Base-by-base conservation (phyloP, 1,140 invertebrate species). In the Bombus sylvicola region DNA sequence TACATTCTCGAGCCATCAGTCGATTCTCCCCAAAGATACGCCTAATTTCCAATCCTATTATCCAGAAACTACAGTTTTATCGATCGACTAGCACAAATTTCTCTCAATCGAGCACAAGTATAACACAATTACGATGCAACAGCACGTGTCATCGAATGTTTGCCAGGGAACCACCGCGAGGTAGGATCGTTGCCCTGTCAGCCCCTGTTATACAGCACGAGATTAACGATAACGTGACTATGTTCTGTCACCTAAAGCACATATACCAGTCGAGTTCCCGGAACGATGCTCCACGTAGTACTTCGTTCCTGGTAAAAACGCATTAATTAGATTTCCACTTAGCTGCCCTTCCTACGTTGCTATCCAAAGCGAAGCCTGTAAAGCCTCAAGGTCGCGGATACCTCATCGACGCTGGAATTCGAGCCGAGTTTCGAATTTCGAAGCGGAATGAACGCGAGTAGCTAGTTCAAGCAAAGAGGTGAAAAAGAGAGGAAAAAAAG, bases 361-460 rank as follows among this genome's bases (percentile, higher is more conserved):
- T 79, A 79, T 87, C 80, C 79, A 76, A 68, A 85, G 75, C 59
- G 81, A 85, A 89, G 78, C 69, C 85, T 41, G 10, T 66, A n/a
- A 87, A 79, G 81, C 47, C 39, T 90, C 86, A 90, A 87, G 88
- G 86, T 90, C 86, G 77, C 47, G 72, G 59, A 81, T 81, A 83
- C 76, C 76, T 81, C 87, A 74, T 89, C 80, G 72, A 72, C 86
- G 73, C 43, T 82, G 78, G 89, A 87, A 87, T 87, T 90, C 82
- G 75, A 90, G 89, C 47, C 57, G 86, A 82, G 89, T 87, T 85
- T 90, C 85, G 83, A 83, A 76, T 90, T 89, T 89, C 88, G 31
- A 68, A 78, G 37, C 41, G 53, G 74, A 76, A 82, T 66, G 69
- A 87, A 82, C 77, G 72, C 64, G 64, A 41, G 39, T 31, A 79